Evolutionary conservation across 2,888 invertebrate species (phyloP).

Genomic region (Macropis europaea): DNA sequence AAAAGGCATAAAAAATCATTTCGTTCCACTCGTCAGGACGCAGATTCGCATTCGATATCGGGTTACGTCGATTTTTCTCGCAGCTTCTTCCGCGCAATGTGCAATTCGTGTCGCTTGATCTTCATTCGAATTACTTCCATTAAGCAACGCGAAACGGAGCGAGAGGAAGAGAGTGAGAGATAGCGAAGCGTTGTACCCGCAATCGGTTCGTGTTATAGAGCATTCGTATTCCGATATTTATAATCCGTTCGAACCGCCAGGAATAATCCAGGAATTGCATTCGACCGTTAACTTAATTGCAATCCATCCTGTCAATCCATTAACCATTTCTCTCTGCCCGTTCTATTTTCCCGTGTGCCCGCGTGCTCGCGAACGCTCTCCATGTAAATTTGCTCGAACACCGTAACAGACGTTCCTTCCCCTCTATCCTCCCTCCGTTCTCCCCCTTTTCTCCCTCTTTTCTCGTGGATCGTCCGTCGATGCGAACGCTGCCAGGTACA

Average conservation of each 20-base stretch:
- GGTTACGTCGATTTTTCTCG: background rate
- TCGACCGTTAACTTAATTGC: slow-evolving; percentile 49
- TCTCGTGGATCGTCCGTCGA: slow-evolving; percentile 26
- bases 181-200: background rate
- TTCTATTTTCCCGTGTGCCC: background rate
- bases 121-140: slow-evolving; percentile 2
- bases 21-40: background rate
- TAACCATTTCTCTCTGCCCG: slow-evolving; percentile 31
- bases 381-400: slow-evolving; percentile 44
- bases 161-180: too few species aligned
- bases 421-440: too few species aligned
- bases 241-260: slow-evolving; percentile 25
- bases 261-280: slow-evolving; percentile 38
- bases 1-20: too few species aligned
- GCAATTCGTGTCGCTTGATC: slow-evolving; percentile 23
- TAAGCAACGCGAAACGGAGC: slow-evolving; percentile 21
- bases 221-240: slow-evolving; percentile 39
- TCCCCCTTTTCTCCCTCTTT: too few species aligned
- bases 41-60: background rate
- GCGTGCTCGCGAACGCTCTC: slow-evolving; percentile 21
- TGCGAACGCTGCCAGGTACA: slow-evolving; percentile 6
- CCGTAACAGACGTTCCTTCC: slow-evolving; percentile 35
- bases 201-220: slow-evolving; percentile 24
- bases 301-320: slow-evolving; percentile 48
- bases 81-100: slow-evolving; percentile 16